Percentiles rank a stretch among this genome's conserved stretches.
phyloP scores from a whole-genome alignment of 2,113 vertebrate species.

The Apodemus sylvaticus region DNA sequence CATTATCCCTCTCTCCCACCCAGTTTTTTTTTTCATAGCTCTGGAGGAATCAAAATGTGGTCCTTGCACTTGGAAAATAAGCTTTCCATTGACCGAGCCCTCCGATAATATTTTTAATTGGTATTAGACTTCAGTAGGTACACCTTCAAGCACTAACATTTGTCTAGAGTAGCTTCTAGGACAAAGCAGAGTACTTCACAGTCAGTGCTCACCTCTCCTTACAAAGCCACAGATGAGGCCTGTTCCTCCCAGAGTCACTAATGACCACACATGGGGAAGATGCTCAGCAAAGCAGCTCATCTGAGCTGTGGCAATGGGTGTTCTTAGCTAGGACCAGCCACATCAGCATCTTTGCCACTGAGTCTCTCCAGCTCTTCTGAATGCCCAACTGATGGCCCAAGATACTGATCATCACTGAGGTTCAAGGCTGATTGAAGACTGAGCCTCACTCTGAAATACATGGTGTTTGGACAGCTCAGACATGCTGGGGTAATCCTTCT shows the following conservation, averaged over 20 bases:
- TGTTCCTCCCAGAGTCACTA: neutral
- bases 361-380: neutral
- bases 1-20: too few species aligned
- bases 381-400: neutral
- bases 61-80: neutral
- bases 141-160: neutral
- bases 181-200: neutral
- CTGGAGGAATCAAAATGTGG: neutral
- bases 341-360: too few species aligned
- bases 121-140: rapidly evolving
- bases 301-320: too few species aligned
- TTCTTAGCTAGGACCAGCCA: neutral
- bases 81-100: neutral
- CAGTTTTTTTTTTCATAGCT: neutral
- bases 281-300: too few species aligned
- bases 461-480: neutral
- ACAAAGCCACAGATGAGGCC: neutral
- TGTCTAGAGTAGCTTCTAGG: neutral
- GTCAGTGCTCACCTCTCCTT: neutral
- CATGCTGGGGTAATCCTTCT: neutral
- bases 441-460: neutral
- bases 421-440: too few species aligned
- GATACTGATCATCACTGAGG: too few species aligned
- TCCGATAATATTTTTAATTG: neutral
- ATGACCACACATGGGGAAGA: neutral